Conservation (phyloP, 2,113 vertebrate species). For the Osmerus mordax region DNA sequence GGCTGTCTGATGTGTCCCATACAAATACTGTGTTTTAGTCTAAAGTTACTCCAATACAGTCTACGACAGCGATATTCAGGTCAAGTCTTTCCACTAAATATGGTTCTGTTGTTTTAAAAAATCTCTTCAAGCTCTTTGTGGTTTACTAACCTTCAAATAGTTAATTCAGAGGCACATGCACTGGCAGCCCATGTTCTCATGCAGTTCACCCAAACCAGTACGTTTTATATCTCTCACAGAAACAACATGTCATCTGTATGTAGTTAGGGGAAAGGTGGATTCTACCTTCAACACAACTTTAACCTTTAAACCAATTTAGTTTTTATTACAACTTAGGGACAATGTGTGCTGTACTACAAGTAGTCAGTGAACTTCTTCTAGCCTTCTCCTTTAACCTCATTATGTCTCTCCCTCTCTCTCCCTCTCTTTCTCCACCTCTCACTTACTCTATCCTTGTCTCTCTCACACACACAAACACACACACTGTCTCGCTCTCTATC, state of each 20-base stretch:
- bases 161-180: background rate
- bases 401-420: slow-evolving; percentile 13
- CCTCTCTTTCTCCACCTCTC: background rate
- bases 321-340: background rate
- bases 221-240: background rate
- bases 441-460: background rate
- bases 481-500: background rate
- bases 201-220: background rate
- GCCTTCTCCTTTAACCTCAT: background rate
- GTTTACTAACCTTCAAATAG: background rate
- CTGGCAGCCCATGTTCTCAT: background rate
- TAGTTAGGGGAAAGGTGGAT: too few species aligned
- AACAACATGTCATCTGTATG: background rate
- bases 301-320: too few species aligned
- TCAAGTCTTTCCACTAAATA: background rate
- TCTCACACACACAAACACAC: background rate
- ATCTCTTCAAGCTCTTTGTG: background rate
- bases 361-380: too few species aligned
- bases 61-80: background rate
- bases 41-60: background rate
- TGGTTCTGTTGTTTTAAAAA: background rate
- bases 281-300: too few species aligned
- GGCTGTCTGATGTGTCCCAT: too few species aligned
- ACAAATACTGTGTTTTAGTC: background rate
- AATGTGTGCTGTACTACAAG: background rate